Evolutionary conservation across 2,113 vertebrate species (phyloP), one percentile per base, ranked within the genome.

Genomic region (Strix uralensis): DNA sequence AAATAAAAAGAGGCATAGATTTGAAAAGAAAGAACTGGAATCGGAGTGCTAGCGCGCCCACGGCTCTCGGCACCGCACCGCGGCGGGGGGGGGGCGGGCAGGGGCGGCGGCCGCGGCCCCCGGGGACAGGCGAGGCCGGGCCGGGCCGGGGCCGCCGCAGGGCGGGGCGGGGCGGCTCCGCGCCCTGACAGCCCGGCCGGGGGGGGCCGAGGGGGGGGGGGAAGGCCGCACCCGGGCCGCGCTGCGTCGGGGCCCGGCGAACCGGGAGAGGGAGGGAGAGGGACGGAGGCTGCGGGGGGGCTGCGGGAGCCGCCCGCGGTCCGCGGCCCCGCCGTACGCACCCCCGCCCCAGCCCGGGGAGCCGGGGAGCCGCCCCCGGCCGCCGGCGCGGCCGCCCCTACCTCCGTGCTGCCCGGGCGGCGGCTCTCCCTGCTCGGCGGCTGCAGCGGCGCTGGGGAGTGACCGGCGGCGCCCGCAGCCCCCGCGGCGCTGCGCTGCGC

Each of bases 131-230:
- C 92, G 80, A 46, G 46, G 46, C 46, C 57, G 92, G 73, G 55
- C 78, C 38, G 89, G 97, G 97, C 98, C 98, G 98, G 98, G 98
- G 98, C 98, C 98, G 98, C 97, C 94, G 97, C 95, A 97, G 97
- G 82, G 84, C 90, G 29, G 77, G 29, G 58, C 81, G 46, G 81
- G 25, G 51, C 87, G 67, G 62, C 59, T 70, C 71, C 34, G 36
- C 18, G 16, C 42, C 52, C 79, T 44, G 36, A 81, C 59, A 69
- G 80, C 51, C 62, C 86, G 54, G 47, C 49, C 19, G 54, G 10
- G 63, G 40, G 61, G 86, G 38, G 44, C 38, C 38, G 38, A 40
- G 38, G 38, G 44, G 49, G 38, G 44, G 49, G 46, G 27, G n/a
- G 8, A 22, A 62, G 44, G 75, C 77, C 77, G 75, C 59, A 6